Percentiles rank a stretch among this genome's conserved stretches.
phyloP scores from a whole-genome alignment of 1,140 invertebrate genomes.

The Pogonognathellus flavescens region DNA sequence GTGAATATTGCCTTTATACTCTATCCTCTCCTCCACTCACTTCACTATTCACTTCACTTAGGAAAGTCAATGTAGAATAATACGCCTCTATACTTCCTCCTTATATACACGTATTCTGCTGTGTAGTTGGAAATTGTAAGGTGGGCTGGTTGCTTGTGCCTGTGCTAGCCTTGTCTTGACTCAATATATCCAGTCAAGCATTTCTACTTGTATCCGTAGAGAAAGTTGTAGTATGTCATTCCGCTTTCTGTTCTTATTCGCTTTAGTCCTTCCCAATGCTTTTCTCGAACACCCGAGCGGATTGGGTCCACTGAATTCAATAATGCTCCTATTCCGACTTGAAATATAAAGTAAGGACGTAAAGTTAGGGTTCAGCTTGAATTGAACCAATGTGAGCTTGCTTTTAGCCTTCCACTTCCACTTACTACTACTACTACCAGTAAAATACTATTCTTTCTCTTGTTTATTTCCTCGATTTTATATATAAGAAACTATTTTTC shows the following conservation, averaged over 20 bases:
- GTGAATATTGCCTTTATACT: slow-evolving; percentile 10
- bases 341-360: slow-evolving; percentile 22
- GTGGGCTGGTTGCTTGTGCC: not conserved
- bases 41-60: not conserved
- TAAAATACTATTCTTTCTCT: not conserved
- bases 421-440: not conserved
- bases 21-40: no score
- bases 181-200: not conserved
- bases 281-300: slow-evolving; percentile 43
- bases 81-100: no score
- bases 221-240: slow-evolving; percentile 26
- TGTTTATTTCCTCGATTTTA: not conserved
- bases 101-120: not conserved
- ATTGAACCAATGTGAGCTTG: slow-evolving; percentile 18
- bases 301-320: slow-evolving; percentile 48
- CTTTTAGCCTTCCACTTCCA: slow-evolving; percentile 7
- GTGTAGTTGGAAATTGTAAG: slow-evolving; percentile 30
- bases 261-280: slow-evolving; percentile 2
- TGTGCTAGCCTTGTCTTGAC: not conserved
- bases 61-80: not conserved
- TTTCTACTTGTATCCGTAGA: slow-evolving; percentile 14
- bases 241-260: slow-evolving; percentile 25
- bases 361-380: slow-evolving; percentile 29
- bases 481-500: not conserved
- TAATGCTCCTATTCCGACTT: slow-evolving; percentile 28